phyloP scores from a whole-genome alignment of 2,888 invertebrate genomes.

The Drosophila gaucha region DNA sequence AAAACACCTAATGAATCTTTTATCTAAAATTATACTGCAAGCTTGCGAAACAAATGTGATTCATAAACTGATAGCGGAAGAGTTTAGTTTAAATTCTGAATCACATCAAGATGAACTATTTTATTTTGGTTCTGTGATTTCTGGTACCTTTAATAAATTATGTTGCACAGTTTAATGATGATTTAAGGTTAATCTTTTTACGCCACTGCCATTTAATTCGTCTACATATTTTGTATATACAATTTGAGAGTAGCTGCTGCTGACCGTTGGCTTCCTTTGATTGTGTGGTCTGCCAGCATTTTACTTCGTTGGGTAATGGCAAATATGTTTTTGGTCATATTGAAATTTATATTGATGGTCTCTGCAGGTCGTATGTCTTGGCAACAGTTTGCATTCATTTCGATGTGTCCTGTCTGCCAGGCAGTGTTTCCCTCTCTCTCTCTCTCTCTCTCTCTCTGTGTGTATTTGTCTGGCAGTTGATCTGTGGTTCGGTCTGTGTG shows the following conservation, averaged over 20 bases:
- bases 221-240: neutral
- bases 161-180: neutral
- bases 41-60: too few species aligned
- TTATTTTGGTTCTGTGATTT: neutral
- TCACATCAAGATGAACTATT: too few species aligned
- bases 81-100: too few species aligned
- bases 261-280: conserved; percentile 1
- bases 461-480: conserved; percentile 35
- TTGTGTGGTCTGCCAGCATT: conserved; percentile 39
- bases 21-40: too few species aligned
- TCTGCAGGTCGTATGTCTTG: conserved; percentile 53
- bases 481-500: conserved; percentile 33
- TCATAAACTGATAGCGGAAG: too few species aligned
- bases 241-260: neutral
- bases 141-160: neutral
- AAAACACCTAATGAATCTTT: too few species aligned
- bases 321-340: conserved; percentile 67
- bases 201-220: conserved; percentile 12
- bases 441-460: neutral
- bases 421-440: neutral
- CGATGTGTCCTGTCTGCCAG: conserved; percentile 18
- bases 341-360: conserved; percentile 74
- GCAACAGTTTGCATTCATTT: conserved; percentile 73
- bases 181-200: conserved; percentile 4
- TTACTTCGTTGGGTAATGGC: conserved; percentile 49